Base-by-base conservation (phyloP, 2,113 vertebrate genomes). In the Chloropsis cyanopogon region DNA sequence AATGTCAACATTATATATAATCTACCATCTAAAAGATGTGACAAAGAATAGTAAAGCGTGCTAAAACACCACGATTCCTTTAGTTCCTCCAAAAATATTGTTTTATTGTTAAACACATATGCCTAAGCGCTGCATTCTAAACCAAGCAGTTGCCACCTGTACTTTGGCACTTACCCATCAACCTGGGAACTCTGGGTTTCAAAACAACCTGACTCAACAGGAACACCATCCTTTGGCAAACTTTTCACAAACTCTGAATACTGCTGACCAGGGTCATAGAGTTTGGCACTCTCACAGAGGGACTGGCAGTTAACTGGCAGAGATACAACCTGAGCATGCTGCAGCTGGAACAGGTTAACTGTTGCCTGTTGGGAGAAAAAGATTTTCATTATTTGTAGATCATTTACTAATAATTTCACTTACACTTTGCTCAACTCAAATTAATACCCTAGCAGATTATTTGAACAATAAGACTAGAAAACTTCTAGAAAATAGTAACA, bases 321-420 rank as follows among this genome's bases (percentile, higher is more conserved):
- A 37, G 99, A 99, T 8, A 99, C 98, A 42, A 98, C 98, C 97
- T 99, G 99, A 23, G 98, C 98, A 15, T 99, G 99, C 94, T 99
- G 99, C 95, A 99, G 98, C 96, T 99, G 99, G 97, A 99, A 99
- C 97, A 99, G 98, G 93, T 99, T 99, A 73, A 99, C 99, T 4
- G 99, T 99, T 95, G 99, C 99, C 99, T 99, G 81, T 54, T 73
- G 71, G 63, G 44, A 91, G 56, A 80, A 26, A 96, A 76, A 73
- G 15, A 35, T 35, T 13, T 13, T 46, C 11, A 41, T 3, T 82
- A 72, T 60, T 78, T 80, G 11, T n/a, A 81, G 20, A 50, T 77
- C 1, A 53, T 54, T 87, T 65, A 69, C 20, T 33, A 69, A 8
- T 4, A 72, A 65, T 53, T 85, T 64, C 49, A 73, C 37, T 64